Base-by-base conservation (phyloP, 2,797 vertebrate genomes). In the Microtus californicus region DNA sequence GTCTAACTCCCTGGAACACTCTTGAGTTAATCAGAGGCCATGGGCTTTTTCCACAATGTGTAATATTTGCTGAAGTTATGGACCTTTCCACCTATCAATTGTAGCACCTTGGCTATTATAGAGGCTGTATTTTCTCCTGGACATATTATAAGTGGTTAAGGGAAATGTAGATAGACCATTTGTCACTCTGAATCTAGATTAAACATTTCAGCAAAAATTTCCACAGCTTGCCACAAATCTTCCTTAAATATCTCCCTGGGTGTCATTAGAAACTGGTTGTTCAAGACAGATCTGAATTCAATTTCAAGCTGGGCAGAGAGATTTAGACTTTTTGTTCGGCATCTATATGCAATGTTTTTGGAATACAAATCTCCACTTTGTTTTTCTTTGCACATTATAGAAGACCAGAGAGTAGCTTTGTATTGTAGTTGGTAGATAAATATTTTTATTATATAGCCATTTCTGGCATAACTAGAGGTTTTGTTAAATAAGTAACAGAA, bases 21-120 rank as follows among this genome's bases (percentile, higher is more conserved):
- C 43, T 45, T 45, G 87, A 23, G 59, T 93, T 91, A 37, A 40
- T 93, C 78, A 71, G 76, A 94, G 91, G 14, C 40, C 69, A 43
- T 25, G 19, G 76, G 2, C 17, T 78, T 88, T 96, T 96, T 87
- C 65, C 67, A 56, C 90, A 78, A 69, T 21, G 69, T n/a, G 25
- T 48, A 61, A 59, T 90, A 91, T 90, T 96, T 85, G 31, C 59
- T 95, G 80, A 93, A 95, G 89, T 96, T 95, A 69, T 89, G 94
- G 91, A 31, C 23, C 56, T 91, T 95, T 27, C n/a, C 19, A 80
- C 8, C 69, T 87, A 86, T 83, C 79, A 85, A 95, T 82, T 86
- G 87, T 59, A 89, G 71, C 23, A 95, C 43, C 34, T 31, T 89
- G 94, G 13, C 27, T 93, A 29, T 15, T 48, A 0, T 71, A 81